Conservation (phyloP, 1,140 invertebrate species). For the Choristoneura fumiferana region DNA sequence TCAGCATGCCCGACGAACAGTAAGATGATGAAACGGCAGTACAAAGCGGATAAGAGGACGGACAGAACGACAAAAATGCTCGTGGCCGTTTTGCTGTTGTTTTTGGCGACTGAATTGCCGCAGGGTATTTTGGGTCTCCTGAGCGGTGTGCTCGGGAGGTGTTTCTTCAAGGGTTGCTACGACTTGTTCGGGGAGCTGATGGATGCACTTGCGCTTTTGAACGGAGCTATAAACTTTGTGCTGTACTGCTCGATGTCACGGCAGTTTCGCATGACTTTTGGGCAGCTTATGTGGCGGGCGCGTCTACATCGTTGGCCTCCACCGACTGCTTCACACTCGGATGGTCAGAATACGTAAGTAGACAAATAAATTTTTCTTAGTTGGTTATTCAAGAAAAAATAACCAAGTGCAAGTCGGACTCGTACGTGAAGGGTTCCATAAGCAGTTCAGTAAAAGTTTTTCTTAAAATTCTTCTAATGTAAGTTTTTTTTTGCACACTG, state of each 20-base stretch:
- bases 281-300: constrained; percentile 83
- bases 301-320: constrained; percentile 68
- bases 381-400: too few species aligned
- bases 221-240: constrained; percentile 96
- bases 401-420: too few species aligned
- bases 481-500: too few species aligned
- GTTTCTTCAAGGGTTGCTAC: constrained; percentile 87
- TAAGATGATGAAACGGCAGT: constrained; percentile 82
- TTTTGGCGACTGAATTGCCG: constrained; percentile 92
- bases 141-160: constrained; percentile 84
- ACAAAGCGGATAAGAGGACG: constrained; percentile 79
- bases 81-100: constrained; percentile 90
- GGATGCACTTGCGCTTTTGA: constrained; percentile 94
- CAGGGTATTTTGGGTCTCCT: constrained; percentile 87
- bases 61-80: constrained; percentile 95
- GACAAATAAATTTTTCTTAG: too few species aligned
- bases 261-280: constrained; percentile 93
- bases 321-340: constrained; percentile 55
- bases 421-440: too few species aligned
- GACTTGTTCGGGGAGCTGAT: constrained; percentile 92
- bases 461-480: too few species aligned
- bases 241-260: constrained; percentile 96
- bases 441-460: too few species aligned
- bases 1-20: constrained; percentile 54
- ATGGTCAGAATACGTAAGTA: constrained; percentile 66